phyloP scores from a whole-genome alignment of 2,113 vertebrate species.

The Rana temporaria region DNA sequence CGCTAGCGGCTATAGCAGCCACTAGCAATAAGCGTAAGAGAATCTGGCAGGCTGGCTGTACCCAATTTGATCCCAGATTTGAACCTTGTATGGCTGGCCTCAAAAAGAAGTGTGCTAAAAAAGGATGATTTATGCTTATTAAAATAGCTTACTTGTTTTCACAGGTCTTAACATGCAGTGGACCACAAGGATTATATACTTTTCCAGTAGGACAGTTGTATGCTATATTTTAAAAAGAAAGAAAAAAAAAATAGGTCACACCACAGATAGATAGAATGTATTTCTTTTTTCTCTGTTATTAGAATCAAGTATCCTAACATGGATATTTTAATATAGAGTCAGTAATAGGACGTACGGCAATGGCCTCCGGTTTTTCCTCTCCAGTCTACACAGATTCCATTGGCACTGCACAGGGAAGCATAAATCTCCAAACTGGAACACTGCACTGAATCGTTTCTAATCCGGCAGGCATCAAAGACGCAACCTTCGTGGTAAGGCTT shows the following conservation, averaged over 20 bases:
- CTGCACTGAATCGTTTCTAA: background rate
- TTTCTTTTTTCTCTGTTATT: background rate
- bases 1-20: too few relatives aligned
- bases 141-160: constrained; percentile 70
- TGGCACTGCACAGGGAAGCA: constrained; percentile 75
- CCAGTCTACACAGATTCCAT: constrained; percentile 84
- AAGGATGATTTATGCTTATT: too few relatives aligned
- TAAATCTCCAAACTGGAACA: constrained; percentile 85
- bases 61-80: too few relatives aligned
- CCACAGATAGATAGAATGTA: too few relatives aligned
- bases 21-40: too few relatives aligned
- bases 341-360: constrained; percentile 76
- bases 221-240: constrained; percentile 64
- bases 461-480: constrained; percentile 71
- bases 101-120: too few relatives aligned
- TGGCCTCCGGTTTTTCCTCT: constrained; percentile 72
- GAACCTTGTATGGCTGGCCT: too few relatives aligned
- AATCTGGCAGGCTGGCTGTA: too few relatives aligned
- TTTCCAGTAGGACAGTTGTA: constrained; percentile 73
- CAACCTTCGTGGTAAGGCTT: constrained; percentile 75
- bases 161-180: constrained; percentile 74
- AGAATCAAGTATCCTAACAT: too few relatives aligned
- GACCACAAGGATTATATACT: constrained; percentile 81
- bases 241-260: background rate
- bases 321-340: too few relatives aligned